Base-by-base conservation (phyloP, 1,140 invertebrate genomes). In the Arctopsyche grandis region DNA sequence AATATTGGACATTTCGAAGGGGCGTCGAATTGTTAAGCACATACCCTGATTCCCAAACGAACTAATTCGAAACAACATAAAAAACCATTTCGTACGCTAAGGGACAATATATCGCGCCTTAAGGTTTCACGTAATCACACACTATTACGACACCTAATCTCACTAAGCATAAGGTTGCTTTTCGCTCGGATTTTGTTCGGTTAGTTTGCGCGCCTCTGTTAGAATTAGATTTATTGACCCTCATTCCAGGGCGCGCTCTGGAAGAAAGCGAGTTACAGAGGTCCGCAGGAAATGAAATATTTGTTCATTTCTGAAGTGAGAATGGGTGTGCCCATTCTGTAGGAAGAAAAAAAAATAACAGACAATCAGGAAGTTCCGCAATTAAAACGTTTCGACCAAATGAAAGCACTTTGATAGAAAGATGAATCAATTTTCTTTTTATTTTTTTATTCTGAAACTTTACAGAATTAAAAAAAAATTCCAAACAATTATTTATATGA, bases 241-340 rank as follows among this genome's bases (percentile, higher is more conserved):
- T 60, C 71, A 69, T 75, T 80, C 71, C 80, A 43, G 74, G 58
- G 22, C 71, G 38, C 4, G 9, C 76, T 26, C 52, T 66, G 58
- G 69, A 81, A 81, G 70, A 81, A 81, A 81, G 73, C 73, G 71
- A 71, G 80, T 71, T 80, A 80, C 79, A 77, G 69, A 44, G 69
- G 79, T 77, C 70, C 71, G 48, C 71, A 75, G 80, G 77, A 81
- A 81, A 81, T 81, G 80, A 81, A 81, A 81, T 81, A 81, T 81
- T 81, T 81, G 76, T 78, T 78, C 80, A 81, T 81, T 81, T 81
- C 79, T 46, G 70, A 78, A 81, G 80, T 76, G 60, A 78, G 52
- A 56, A 75, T 71, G 38, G 24, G 24, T 16, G n/a, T 21, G 16
- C 7, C 70, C 21, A 43, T 22, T 29, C 63, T 0, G 16, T 10